Percentiles rank a stretch among this genome's conserved stretches.
These are phyloP conservation scores for Habroteleia sp. DNA, from an alignment of 2,888 invertebrate genomes.

Conservation along the genomic window DNA sequence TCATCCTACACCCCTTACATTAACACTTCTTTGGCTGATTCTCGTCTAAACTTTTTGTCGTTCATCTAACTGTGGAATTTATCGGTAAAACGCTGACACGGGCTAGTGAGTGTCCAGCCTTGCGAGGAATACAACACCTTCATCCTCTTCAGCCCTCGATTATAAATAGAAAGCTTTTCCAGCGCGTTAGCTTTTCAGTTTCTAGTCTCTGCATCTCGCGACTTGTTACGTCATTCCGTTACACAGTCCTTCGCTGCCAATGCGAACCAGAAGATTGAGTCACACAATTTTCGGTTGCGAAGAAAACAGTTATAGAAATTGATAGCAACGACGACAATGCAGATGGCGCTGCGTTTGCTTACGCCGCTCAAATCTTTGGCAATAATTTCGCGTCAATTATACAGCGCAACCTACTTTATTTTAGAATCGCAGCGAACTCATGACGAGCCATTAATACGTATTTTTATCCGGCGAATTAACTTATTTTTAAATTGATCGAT, in stretches of 20 bases:
- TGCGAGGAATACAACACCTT: conserved; percentile 67
- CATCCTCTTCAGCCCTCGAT: conserved; percentile 61
- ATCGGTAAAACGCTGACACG: conserved; percentile 76
- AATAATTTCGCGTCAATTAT: conserved; percentile 12
- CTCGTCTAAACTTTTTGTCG: conserved; percentile 70
- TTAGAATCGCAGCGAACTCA: conserved; percentile 3
- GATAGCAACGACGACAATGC: no score
- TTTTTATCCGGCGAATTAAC: conserved; percentile 34
- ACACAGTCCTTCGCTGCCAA: no score
- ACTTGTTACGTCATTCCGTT: conserved; percentile 43
- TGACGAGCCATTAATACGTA: conserved; percentile 31
- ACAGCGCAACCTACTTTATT: conserved; percentile 15
- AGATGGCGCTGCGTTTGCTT: no score
- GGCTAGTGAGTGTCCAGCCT: conserved; percentile 74
- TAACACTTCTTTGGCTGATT: conserved; percentile 51
- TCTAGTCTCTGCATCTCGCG: conserved; percentile 35
- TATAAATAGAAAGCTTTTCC: conserved; percentile 64
- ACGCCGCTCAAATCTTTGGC: no score
- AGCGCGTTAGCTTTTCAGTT: conserved; percentile 52
- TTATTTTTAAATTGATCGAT: conserved; percentile 51
- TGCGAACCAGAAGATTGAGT: no score
- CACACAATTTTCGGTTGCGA: no score
- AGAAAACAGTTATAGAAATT: no score
- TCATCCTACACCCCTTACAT: conserved; percentile 43
- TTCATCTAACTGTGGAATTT: conserved; percentile 72